These are phyloP conservation scores for Pantala flavescens DNA, from an alignment of 1,140 invertebrate species.

Conservation along the genomic window DNA sequence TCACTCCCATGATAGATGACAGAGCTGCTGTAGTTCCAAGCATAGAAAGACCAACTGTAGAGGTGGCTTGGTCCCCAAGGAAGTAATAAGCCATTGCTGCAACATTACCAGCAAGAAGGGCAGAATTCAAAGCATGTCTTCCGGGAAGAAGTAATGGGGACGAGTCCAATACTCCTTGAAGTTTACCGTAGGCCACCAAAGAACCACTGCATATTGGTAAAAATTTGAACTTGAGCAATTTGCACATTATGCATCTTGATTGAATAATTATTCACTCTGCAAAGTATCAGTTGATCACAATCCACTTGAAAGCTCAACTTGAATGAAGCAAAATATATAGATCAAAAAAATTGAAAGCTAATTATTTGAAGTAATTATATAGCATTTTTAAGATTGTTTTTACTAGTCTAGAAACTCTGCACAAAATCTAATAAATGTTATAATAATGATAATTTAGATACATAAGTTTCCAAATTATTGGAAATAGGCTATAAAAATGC, in stretches of 20 bases:
- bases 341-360: neutral
- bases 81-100: constrained; percentile 61
- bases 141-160: constrained; percentile 72
- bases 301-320: too few species aligned
- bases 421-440: too few species aligned
- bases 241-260: too few species aligned
- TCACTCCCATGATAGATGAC: constrained; percentile 70
- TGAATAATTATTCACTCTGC: too few species aligned
- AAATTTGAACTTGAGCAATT: neutral
- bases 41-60: constrained; percentile 50
- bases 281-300: too few species aligned
- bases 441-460: too few species aligned
- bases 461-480: too few species aligned
- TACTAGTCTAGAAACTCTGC: too few species aligned
- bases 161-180: constrained; percentile 72
- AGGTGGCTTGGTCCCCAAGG: constrained; percentile 46
- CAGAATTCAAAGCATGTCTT: constrained; percentile 62
- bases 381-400: neutral
- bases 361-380: neutral
- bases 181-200: constrained; percentile 82
- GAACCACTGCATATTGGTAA: constrained; percentile 52
- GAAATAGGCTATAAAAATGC: too few species aligned
- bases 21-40: constrained; percentile 62
- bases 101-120: constrained; percentile 54
- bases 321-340: neutral